These are phyloP conservation scores for Sanderia malayensis DNA, from an alignment of 30 jellyfish, hydroid and myxozoan genomes.

Conservation along the genomic window DNA sequence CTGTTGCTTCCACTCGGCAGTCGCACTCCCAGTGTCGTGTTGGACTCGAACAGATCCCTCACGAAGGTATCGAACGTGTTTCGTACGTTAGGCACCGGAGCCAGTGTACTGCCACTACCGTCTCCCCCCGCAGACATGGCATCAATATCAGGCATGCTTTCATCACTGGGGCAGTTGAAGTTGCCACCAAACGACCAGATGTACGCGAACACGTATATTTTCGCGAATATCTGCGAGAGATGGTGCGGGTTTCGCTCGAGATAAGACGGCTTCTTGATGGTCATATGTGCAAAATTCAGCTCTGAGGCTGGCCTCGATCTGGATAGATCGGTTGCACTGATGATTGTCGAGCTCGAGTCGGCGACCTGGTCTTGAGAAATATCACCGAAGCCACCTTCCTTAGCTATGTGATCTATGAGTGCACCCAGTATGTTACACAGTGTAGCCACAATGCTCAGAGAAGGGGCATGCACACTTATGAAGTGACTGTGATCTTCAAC, in stretches of 20 bases:
- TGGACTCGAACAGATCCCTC: conserved; percentile 62
- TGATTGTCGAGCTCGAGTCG: conserved; percentile 10
- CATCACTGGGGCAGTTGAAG: conserved; percentile 79
- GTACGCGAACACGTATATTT: conserved; percentile 61
- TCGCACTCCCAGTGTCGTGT: conserved; percentile 44
- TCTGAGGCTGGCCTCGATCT: conserved; percentile 18
- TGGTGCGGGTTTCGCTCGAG: conserved; percentile 56
- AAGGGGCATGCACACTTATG: conserved; percentile 56
- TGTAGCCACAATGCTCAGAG: conserved; percentile 61
- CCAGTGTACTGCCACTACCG: too few relatives aligned
- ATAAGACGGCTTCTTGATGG: conserved; percentile 32
- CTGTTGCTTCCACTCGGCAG: conserved; percentile 72
- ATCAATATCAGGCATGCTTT: conserved; percentile 68
- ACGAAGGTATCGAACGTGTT: conserved; percentile 64
- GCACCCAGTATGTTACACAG: conserved; percentile 70
- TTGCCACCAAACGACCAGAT: conserved; percentile 89
- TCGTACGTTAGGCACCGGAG: conserved; percentile 33
- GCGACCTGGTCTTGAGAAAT: conserved; percentile 14
- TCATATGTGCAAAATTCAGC: background rate
- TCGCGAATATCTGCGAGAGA: conserved; percentile 48
- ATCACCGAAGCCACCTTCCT: conserved; percentile 76
- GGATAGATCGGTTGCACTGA: background rate
- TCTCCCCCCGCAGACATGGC: too few relatives aligned
- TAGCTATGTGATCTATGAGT: conserved; percentile 35
- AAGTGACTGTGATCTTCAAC: conserved; percentile 41